phyloP scores from a whole-genome alignment of 2,888 invertebrate genomes.

The Napeogenes inachia region DNA sequence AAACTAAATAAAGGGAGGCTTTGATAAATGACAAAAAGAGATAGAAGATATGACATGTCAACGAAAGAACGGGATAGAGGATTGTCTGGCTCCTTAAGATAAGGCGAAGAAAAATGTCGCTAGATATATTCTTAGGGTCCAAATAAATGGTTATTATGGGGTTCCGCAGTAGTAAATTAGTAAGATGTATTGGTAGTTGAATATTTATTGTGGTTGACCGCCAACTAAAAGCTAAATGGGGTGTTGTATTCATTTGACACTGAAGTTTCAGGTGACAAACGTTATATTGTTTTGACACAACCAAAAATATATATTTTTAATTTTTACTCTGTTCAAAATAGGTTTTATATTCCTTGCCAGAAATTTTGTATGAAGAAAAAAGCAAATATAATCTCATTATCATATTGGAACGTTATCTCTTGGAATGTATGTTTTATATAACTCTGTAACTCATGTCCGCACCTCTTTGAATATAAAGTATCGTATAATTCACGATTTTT shows the following conservation, averaged over 20 bases:
- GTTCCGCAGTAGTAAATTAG: conserved; percentile 72
- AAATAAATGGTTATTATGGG: conserved; percentile 73
- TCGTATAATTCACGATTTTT: conserved; percentile 20
- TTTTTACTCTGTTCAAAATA: background rate
- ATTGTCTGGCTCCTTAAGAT: conserved; percentile 66
- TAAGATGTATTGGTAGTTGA: conserved; percentile 69
- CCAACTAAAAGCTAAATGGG: conserved; percentile 19
- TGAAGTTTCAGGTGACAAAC: conserved; percentile 14
- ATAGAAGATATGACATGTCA: conserved; percentile 31
- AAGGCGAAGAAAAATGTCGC: conserved; percentile 75
- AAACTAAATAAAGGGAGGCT: conserved; percentile 68
- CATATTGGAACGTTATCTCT: conserved; percentile 16
- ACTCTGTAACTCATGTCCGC: conserved; percentile 19
- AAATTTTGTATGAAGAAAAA: background rate
- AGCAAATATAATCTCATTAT: conserved; percentile 18
- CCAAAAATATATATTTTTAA: too few relatives aligned
- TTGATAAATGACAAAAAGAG: conserved; percentile 54
- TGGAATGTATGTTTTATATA: conserved; percentile 10
- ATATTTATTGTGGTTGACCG: conserved; percentile 60
- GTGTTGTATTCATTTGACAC: conserved; percentile 9
- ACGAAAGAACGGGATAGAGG: conserved; percentile 40
- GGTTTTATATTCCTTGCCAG: too few relatives aligned
- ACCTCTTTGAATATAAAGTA: conserved; percentile 21
- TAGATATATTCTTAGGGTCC: conserved; percentile 64
- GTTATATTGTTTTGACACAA: background rate